Percentiles rank a stretch among this genome's conserved stretches.
phyloP scores from a whole-genome alignment of 2,113 vertebrate genomes.

The Cyrtonyx montezumae region DNA sequence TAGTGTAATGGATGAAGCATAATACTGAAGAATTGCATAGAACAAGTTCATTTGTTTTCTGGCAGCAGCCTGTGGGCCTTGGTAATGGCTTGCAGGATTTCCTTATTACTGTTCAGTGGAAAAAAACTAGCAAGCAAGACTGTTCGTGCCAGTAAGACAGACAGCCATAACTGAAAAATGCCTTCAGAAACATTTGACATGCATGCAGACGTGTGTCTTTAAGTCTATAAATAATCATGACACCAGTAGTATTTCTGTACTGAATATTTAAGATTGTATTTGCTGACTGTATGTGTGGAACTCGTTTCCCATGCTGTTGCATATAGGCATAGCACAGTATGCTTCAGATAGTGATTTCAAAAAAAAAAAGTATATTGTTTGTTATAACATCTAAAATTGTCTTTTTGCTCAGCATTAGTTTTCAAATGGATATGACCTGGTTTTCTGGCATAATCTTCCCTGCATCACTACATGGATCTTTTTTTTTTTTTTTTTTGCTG shows the following conservation, averaged over 20 bases:
- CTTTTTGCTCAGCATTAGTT: background rate
- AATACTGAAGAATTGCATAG: constrained; percentile 18
- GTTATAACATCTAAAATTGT: background rate
- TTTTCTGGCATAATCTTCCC: background rate
- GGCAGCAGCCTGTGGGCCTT: background rate
- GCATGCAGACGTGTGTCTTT: background rate
- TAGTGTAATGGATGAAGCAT: constrained; percentile 1
- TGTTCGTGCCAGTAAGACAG: background rate
- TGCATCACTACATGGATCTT: background rate
- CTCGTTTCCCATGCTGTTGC: background rate
- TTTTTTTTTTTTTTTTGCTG: background rate
- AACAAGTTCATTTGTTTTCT: constrained; percentile 20
- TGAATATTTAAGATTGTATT: background rate
- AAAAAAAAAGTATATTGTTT: background rate
- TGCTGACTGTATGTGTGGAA: background rate
- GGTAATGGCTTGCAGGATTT: background rate
- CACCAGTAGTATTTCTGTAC: background rate
- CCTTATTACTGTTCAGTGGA: background rate
- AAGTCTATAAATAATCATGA: background rate
- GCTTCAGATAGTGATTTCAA: background rate
- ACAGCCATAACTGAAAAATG: background rate
- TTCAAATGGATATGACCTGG: background rate
- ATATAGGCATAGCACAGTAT: background rate
- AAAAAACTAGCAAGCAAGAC: background rate
- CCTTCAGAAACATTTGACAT: background rate